Base-by-base conservation (phyloP, 1,140 invertebrate species). In the Bathynomus jamesi region DNA sequence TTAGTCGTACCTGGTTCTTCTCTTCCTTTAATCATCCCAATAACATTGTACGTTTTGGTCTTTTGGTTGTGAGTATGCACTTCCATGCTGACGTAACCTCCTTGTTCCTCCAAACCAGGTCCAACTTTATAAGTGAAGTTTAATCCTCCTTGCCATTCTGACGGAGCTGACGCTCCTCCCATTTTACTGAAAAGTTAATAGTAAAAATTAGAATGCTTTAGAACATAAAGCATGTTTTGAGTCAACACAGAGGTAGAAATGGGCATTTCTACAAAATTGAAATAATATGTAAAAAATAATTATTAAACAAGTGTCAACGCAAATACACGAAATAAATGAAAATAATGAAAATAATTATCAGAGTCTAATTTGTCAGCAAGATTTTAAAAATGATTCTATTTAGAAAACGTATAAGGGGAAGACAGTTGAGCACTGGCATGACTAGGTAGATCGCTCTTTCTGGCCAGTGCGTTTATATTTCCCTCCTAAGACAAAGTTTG, bases 51-150 rank as follows among this genome's bases (percentile, higher is more conserved):
- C 4, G 80, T 81, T 7, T 76, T 79, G 65, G 70, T 73, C 25
- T 78, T 80, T 11, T 72, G 25, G 10, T 77, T 69, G 28, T 72
- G 46, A 61, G 79, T 81, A 62, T 79, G 70, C 0, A 81, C 75
- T 62, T 80, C 71, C 21, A 81, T 61, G n/a, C 73, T 64, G 11
- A 78, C 60, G 0, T 53, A 27, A 67, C 73, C 77, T 32, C 72
- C 62, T 11, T 53, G 30, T 30, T 79, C 67, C 17, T 64, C 77
- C 67, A 83, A 82, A 8, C 81, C 82, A 13, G 84, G 83, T 31
- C 85, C 85, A 61, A 82, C 72, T 61, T 77, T 79, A 73, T 85
- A 85, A 0, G 81, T 82, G 5, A 85, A 78, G 73, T 83, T 82
- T 24, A 81, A 71, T 10, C 79, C 80, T 28, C 83, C 83, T 72